Percentiles rank a stretch among this genome's conserved stretches.
phyloP scores from a whole-genome alignment of 1,140 invertebrate genomes.

The Trichonephila clavata region DNA sequence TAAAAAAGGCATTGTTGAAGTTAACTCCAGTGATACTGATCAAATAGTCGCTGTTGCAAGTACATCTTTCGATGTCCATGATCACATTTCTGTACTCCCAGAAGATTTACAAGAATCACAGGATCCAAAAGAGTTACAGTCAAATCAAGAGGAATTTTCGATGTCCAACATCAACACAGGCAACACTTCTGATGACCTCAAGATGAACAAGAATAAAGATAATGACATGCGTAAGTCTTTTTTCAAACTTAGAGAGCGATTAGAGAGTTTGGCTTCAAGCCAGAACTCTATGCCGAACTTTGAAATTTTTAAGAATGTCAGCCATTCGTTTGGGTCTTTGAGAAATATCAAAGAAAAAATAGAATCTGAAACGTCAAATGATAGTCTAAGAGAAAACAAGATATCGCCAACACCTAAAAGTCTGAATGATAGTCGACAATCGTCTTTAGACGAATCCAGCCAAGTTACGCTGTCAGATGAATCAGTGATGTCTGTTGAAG shows the following conservation, averaged over 20 bases:
- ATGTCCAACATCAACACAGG: not conserved
- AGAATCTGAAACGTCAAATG: constrained; percentile 26
- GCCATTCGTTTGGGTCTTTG: constrained; percentile 33
- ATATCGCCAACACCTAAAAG: constrained; percentile 56
- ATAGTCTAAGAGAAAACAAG: constrained; percentile 3
- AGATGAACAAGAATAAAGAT: not conserved
- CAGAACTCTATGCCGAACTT: constrained; percentile 44
- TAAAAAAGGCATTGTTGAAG: not conserved
- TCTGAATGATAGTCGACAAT: constrained; percentile 58
- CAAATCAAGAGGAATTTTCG: not conserved
- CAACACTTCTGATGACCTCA: not conserved
- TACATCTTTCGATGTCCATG: not conserved
- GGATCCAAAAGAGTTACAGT: not conserved
- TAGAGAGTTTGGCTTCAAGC: constrained; percentile 65
- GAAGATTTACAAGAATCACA: not conserved
- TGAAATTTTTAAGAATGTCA: constrained; percentile 65
- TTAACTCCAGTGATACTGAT: not conserved
- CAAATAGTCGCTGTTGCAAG: not conserved
- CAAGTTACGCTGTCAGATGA: constrained; percentile 61
- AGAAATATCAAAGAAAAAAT: constrained; percentile 60
- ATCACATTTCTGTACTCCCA: not conserved
- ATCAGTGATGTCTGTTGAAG: constrained; percentile 65
- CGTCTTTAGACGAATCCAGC: constrained; percentile 66
- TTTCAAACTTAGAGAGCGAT: constrained; percentile 51
- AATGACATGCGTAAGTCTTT: constrained; percentile 49